Evolutionary conservation across 1,140 invertebrate species (phyloP).

Genomic region (Ceratitis capitata): DNA sequence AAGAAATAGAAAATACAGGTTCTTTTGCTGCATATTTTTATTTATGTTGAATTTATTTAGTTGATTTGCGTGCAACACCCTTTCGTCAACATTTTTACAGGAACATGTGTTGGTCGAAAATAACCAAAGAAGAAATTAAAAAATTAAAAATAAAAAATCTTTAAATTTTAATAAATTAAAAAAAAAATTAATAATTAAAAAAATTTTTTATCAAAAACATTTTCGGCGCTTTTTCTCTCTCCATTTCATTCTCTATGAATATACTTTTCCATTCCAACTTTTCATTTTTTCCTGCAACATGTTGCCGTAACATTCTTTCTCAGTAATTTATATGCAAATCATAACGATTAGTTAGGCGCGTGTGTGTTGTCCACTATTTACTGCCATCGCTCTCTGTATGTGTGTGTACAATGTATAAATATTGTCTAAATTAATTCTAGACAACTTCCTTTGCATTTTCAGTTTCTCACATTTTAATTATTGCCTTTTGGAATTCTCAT

Average conservation of each 20-base stretch:
- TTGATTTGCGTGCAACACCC: not conserved
- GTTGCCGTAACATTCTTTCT: not conserved
- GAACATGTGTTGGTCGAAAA: no score
- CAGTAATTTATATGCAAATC: not conserved
- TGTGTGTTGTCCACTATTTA: no score
- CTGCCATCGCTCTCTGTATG: no score
- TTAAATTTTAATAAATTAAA: no score
- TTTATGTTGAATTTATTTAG: not conserved
- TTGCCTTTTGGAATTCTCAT: not conserved
- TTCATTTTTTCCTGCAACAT: not conserved
- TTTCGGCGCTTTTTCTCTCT: not conserved
- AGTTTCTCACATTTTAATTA: slow-evolving; percentile 30
- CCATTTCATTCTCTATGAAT: no score
- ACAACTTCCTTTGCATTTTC: slow-evolving; percentile 20
- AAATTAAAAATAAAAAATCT: not conserved
- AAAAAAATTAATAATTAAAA: no score
- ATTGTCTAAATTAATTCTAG: not conserved
- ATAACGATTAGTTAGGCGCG: no score
- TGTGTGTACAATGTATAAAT: not conserved
- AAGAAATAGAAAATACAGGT: not conserved
- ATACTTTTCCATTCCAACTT: no score
- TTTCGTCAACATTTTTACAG: not conserved
- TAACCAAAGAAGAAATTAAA: not conserved
- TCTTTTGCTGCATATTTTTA: not conserved
- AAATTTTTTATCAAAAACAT: no score